Base-by-base conservation (phyloP, 2,113 vertebrate species). In the Cavia porcellus region DNA sequence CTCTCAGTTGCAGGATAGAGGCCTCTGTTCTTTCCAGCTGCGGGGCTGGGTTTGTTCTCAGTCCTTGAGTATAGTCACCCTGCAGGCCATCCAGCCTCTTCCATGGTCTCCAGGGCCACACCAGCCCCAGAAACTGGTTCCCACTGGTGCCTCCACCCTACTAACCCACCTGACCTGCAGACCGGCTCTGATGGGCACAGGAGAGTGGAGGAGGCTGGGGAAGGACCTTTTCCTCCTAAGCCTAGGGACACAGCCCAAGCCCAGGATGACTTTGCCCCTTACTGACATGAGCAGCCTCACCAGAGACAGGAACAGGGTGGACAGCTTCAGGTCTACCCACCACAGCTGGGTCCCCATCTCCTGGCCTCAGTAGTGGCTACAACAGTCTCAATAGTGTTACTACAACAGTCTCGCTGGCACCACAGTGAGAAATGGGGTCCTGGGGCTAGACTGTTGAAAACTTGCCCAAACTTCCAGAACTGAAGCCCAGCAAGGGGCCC, bases 301-400 rank as follows among this genome's bases (percentile, higher is more conserved):
- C 1, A 14, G 1, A 52, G 11, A 12, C 45, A 38, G 50, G 2
- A 15, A 30, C 25, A 45, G 64, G 10, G 5, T 8, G 15, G 1
- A 13, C 0, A 1, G 28, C 20, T 84, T 77, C 20, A 84, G 66
- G 52, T 57, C 50, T 79, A 38, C 24, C 47, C 59, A 35, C 57
- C 3, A 4, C 0, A n/a, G 14, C 24, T 13, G 52, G 42, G 55
- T 84, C 75, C 13, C 62, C 79, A 52, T 59, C 45, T 84, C 38
- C 13, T 28, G 62, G 25, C 12, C 80, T 81, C 13, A 42, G 35
- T 22, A 35, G 80, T 61, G 68, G 42, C 50, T 82, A 89, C 2
- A 9, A 72, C 52, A 28, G 64, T 25, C 52, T 89, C 64, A 38
- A 38, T 38, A 25, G 20, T 62, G 52, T 70, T 3, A n/a, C 45